Evolutionary conservation across 2,888 invertebrate species (phyloP).

Genomic region (Bellardia bayeri): DNA sequence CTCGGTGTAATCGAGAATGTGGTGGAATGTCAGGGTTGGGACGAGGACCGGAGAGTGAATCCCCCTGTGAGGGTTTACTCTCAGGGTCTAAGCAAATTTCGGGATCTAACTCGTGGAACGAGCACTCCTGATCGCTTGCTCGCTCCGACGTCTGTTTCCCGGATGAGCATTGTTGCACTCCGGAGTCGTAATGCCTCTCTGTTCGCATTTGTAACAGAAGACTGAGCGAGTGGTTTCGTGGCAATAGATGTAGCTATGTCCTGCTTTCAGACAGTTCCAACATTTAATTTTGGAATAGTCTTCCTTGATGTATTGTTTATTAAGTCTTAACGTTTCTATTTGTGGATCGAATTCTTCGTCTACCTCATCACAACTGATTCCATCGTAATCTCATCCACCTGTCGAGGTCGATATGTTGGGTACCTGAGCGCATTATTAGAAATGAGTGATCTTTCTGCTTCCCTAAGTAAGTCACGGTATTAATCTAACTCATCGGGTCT

Average conservation of each 20-base stretch:
- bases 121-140: too few species aligned
- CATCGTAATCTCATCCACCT: neutral
- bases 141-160: too few species aligned
- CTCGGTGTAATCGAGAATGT: too few species aligned
- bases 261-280: conserved; percentile 1
- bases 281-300: conserved; percentile 6
- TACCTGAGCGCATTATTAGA: neutral
- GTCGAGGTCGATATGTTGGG: neutral
- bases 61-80: too few species aligned
- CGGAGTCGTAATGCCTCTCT: neutral
- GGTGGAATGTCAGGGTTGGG: too few species aligned
- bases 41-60: neutral
- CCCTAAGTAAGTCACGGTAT: conserved; percentile 2
- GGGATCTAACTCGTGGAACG: too few species aligned
- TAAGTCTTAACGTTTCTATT: neutral
- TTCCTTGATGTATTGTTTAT: neutral
- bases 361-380: too few species aligned
- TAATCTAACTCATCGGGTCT: neutral
- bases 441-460: neutral
- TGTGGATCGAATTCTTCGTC: neutral
- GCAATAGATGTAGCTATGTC: conserved; percentile 16
- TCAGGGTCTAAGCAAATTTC: too few species aligned
- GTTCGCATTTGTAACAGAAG: conserved; percentile 13
- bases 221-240: neutral
- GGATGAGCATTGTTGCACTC: too few species aligned